Evolutionary conservation across 2,888 invertebrate genomes (phyloP), one percentile per base, ranked within the genome.

Genomic region (Xiphydria camelus): DNA sequence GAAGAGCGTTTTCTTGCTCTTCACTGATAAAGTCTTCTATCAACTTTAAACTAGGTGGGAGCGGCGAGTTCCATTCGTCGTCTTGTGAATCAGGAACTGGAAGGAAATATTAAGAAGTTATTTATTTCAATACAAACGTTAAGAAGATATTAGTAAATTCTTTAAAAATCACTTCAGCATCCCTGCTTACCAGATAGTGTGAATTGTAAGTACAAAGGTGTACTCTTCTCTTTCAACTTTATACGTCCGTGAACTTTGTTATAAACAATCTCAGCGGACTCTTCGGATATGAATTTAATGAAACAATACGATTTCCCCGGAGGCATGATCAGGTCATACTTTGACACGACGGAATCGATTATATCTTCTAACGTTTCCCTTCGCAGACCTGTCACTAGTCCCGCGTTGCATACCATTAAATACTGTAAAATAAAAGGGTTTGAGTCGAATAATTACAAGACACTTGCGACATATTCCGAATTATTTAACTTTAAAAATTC

Each of bases 281-380:
- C 59, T 4, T 71, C 56, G 3, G 73, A 75, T 18, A 64, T 55
- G 63, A 86, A 92, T 22, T 81, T 77, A 4, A 94, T 63, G 71
- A 91, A 93, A 36, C 88, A 87, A 67, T 90, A 89, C 0, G 93
- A 88, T 76, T 93, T 92, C 45, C 86, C 85, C 14, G 87, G 86
- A 49, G 89, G 72, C 80, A 93, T 85, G 22, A 85, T 72, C 23
- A 91, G 80, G 35, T 83, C 80, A 14, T 82, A 79, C 2, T 88
- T 68, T 15, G 64, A 47, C 1, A 87, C 83, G 69, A 78, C 77
- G 42, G 77, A 64, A 3, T 75, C 64, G 40, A 85, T 81, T 4
- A 82, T 69, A 29, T 79, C 68, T 4, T 83, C 66, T 6, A 94
- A 64, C 34, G 77, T 68, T 62, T 86, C 84, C 68, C 87, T 84